Base-by-base conservation (phyloP, 2,113 vertebrate species). In the Hymenochirus boettgeri region DNA sequence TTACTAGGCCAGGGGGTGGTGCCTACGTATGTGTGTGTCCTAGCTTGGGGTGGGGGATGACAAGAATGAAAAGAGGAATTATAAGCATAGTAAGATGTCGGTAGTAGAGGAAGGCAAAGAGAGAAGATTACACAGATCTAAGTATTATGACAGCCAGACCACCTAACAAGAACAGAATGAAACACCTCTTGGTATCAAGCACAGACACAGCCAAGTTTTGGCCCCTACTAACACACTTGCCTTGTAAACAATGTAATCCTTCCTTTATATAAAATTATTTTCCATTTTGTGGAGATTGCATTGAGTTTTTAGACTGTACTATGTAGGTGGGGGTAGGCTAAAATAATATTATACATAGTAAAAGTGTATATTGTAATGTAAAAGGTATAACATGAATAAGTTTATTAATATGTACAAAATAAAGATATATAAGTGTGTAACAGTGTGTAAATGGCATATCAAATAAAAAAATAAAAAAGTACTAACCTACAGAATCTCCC, bases 121-220 rank as follows among this genome's bases (percentile, higher is more conserved):
- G 56, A 63, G 73, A 79, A 86, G 86, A 89, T 89, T 91, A 87
- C 84, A 93, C 88, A 81, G 84, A 84, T 86, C 86, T 83, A 83
- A 85, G 86, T 82, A 83, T 77, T 82, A 83, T 83, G 84, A 79
- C 80, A 82, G 83, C 78, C 42, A 88, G 93, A 93, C 89, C 90
- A 93, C 85, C 85, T 86, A 94, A 92, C 91, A 89, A 91, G 93
- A 84, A 62, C 76, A 82, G 85, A 83, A 85, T 83, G 86, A 91
- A 92, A 91, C 81, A 88, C 88, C 90, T 91, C 92, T 91, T n/a
- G 91, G 92, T 92, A 92, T 92, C 91, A 88, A n/a, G 90, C 85
- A 89, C 89, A 83, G 87, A 87, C 85, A 86, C 85, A 86, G 86
- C 84, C 83, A 86, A 81, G 80, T 83, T 79, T 81, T 85, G 86